phyloP scores from a whole-genome alignment of 2,113 vertebrate genomes.

The Castor canadensis region DNA sequence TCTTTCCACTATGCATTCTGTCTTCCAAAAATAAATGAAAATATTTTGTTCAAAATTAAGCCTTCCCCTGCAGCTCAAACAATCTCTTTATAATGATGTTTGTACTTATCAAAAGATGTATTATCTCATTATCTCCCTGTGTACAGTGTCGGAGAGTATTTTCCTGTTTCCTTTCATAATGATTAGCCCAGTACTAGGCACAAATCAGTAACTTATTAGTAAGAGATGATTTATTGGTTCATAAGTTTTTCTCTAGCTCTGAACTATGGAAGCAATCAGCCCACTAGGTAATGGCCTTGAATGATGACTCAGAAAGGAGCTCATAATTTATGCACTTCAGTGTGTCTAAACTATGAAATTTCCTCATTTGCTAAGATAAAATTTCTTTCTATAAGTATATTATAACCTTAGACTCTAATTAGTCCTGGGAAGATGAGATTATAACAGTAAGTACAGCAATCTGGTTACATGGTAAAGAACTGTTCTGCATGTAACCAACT shows the following conservation, averaged over 20 bases:
- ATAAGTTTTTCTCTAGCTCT: background rate
- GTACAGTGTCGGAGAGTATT: background rate
- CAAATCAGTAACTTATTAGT: background rate
- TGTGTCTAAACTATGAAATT: slow-evolving; percentile 7
- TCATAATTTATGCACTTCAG: background rate
- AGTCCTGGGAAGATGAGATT: background rate
- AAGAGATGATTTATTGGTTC: background rate
- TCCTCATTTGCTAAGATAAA: slow-evolving; percentile 13
- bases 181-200: background rate
- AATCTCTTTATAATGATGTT: background rate
- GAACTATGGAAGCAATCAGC: background rate
- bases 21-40: slow-evolving; percentile 19
- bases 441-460: background rate
- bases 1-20: background rate
- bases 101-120: background rate
- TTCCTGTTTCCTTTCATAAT: background rate
- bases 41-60: background rate
- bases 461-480: slow-evolving; percentile 3
- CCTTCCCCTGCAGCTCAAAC: background rate
- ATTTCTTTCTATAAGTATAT: background rate
- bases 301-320: background rate
- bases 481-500: background rate
- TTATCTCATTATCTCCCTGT: background rate
- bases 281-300: background rate
- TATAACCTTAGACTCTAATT: slow-evolving; percentile 39